phyloP scores from a whole-genome alignment of 2,888 invertebrate genomes.

The Stramonita haemastoma region DNA sequence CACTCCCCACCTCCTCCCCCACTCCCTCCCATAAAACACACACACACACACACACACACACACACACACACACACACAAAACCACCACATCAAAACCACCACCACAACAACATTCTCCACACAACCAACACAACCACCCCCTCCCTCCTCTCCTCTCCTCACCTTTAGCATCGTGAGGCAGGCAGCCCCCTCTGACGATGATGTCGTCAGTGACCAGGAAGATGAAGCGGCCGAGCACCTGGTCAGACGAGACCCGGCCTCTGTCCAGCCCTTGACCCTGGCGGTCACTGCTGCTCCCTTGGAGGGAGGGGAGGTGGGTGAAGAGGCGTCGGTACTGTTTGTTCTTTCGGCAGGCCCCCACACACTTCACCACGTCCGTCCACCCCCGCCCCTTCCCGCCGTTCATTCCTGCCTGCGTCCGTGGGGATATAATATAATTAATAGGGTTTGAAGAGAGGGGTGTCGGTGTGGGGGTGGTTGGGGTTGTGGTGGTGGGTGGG shows the following conservation, averaged over 20 bases:
- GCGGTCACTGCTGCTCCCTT: slow-evolving; percentile 33
- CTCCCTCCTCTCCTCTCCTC: not conserved
- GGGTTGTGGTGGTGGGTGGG: too few relatives aligned
- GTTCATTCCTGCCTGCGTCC: slow-evolving; percentile 91
- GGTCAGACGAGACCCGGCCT: slow-evolving; percentile 50
- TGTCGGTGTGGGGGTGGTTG: too few relatives aligned
- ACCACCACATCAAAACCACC: too few relatives aligned
- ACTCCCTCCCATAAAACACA: too few relatives aligned
- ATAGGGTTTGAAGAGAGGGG: too few relatives aligned
- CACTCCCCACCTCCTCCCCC: too few relatives aligned
- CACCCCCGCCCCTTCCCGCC: slow-evolving; percentile 92
- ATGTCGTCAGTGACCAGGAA: slow-evolving; percentile 60
- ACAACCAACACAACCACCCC: not conserved
- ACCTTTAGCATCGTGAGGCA: slow-evolving; percentile 32
- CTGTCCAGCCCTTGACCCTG: not conserved
- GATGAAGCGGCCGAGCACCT: slow-evolving; percentile 63
- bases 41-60: slow-evolving; percentile 25
- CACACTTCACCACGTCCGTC: slow-evolving; percentile 56
- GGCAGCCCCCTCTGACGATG: slow-evolving; percentile 67
- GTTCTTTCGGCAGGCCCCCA: slow-evolving; percentile 33
- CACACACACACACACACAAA: too few relatives aligned
- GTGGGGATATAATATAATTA: too few relatives aligned
- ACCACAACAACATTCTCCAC: not conserved
- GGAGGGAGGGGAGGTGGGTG: not conserved
- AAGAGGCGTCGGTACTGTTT: not conserved